These are phyloP conservation scores for Agonopterix arenella DNA, from an alignment of 2,888 invertebrate species.

Conservation along the genomic window DNA sequence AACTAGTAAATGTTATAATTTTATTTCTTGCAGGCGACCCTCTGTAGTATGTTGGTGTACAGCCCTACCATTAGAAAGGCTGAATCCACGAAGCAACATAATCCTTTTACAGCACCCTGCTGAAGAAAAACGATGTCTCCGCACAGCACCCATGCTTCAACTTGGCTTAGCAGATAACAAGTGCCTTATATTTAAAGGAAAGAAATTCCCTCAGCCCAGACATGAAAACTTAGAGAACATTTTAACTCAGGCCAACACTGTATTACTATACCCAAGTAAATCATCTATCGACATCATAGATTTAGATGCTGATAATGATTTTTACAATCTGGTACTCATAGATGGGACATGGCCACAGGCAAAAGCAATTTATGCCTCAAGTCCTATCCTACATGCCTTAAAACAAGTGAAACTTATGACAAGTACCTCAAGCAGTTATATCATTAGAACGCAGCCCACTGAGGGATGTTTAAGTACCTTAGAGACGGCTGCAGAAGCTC, in stretches of 20 bases:
- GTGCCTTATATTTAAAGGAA: conserved; percentile 89
- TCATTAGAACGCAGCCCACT: conserved; percentile 95
- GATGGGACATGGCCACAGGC: conserved; percentile 99
- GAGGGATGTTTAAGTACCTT: conserved; percentile 94
- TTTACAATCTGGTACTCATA: conserved; percentile 88
- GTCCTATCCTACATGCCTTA: conserved; percentile 83
- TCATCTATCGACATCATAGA: conserved; percentile 82
- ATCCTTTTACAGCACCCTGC: conserved; percentile 95
- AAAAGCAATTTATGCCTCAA: conserved; percentile 92
- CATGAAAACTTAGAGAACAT: conserved; percentile 81
- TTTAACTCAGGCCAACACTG: conserved; percentile 80
- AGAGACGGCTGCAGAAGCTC: conserved; percentile 88
- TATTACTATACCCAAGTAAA: conserved; percentile 89
- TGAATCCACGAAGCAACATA: conserved; percentile 83
- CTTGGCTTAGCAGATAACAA: conserved; percentile 84
- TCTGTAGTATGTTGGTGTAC: conserved; percentile 93
- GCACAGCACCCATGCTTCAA: conserved; percentile 93
- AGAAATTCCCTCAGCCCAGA: conserved; percentile 85
- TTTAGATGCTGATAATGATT: conserved; percentile 54
- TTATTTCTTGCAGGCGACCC: conserved; percentile 81
- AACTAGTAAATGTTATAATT: background rate
- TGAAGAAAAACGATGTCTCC: conserved; percentile 91
- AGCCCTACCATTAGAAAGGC: conserved; percentile 83
- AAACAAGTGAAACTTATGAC: conserved; percentile 89
- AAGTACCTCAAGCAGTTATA: conserved; percentile 87